A percentile compares a stretch with the other conserved stretches of the same genome.
Conservation (phyloP, 2,888 invertebrate species). For the Podotricha telesiphe region DNA sequence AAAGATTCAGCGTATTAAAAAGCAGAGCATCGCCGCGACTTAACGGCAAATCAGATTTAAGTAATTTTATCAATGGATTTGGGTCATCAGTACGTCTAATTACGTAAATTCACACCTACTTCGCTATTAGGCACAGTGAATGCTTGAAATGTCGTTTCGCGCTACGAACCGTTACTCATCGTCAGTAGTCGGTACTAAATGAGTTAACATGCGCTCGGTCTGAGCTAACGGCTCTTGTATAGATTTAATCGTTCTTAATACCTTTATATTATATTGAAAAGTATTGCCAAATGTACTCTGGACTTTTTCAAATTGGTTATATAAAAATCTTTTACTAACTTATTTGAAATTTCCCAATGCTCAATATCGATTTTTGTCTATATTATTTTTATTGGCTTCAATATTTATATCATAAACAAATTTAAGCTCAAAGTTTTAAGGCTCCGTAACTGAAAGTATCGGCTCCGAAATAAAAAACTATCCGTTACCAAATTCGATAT, state of each 20-base stretch:
- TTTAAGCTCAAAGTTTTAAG: no score
- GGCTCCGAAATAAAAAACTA: no score
- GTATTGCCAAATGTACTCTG: neutral
- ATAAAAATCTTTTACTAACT: no score
- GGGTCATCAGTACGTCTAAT: conserved; percentile 3
- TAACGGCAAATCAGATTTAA: conserved; percentile 1
- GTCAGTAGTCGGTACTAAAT: conserved; percentile 27
- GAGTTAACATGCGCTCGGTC: conserved; percentile 30
- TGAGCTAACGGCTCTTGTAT: conserved; percentile 32
- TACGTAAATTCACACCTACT: conserved; percentile 21
- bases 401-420: no score
- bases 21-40: neutral
- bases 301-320: no score
- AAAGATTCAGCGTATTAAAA: neutral
- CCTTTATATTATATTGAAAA: neutral
- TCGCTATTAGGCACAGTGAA: conserved; percentile 18
- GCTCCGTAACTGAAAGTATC: no score
- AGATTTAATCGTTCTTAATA: conserved; percentile 6
- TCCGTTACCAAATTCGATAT: no score
- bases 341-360: no score
- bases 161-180: conserved; percentile 26
- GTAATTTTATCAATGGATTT: conserved; percentile 12
- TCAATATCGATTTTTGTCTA: no score
- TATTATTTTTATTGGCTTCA: no score
- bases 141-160: conserved; percentile 23